Evolutionary conservation across 2,113 vertebrate species (phyloP), one percentile per base, ranked within the genome.

Genomic region (Tiliqua scincoides): DNA sequence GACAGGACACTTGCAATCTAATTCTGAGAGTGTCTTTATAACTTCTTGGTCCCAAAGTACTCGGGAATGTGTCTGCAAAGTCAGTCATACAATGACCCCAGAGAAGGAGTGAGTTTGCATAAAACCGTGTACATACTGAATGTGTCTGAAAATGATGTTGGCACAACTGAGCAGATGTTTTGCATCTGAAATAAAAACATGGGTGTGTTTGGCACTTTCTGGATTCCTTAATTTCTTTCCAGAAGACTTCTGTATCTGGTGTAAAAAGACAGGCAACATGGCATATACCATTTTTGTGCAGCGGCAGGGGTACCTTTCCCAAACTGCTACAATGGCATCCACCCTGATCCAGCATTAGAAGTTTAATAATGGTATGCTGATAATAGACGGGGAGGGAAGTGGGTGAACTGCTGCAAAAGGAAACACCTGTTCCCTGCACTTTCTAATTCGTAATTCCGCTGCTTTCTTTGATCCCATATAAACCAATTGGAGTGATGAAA

Each of bases 191-290:
- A 85, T 80, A 23, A 17, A 65, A 0, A 0, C 43, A 0, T 0
- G 82, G 17, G 72, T 0, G 0, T 67, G 63, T 0, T 0, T 0
- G 62, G 35, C 0, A 0, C n/a, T 20, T 11, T 59, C 48, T 12
- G 59, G 1, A 0, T 15, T 61, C 3, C 1, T 65, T 65, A 6
- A 65, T 65, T 65, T 65, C 23, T 65, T 9, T 65, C 25, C 63
- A 27, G 25, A 65, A 65, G 63, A 30, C 6, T 27, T 65, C 30
- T 27, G 30, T 9, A 65, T 65, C 54, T 57, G 54, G 54, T 57
- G 25, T 27, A 2, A 65, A 65, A 65, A 27, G 63, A 65, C 63
- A 27, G 30, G 2, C 25, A 27, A 65, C 23, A 27, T 27, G 25
- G 25, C 25, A 5, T 65, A 65, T 5, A 65, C 25, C 63, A 48